phyloP scores from a whole-genome alignment of 2,888 invertebrate species.

The Glyphotaelius pellucidus region DNA sequence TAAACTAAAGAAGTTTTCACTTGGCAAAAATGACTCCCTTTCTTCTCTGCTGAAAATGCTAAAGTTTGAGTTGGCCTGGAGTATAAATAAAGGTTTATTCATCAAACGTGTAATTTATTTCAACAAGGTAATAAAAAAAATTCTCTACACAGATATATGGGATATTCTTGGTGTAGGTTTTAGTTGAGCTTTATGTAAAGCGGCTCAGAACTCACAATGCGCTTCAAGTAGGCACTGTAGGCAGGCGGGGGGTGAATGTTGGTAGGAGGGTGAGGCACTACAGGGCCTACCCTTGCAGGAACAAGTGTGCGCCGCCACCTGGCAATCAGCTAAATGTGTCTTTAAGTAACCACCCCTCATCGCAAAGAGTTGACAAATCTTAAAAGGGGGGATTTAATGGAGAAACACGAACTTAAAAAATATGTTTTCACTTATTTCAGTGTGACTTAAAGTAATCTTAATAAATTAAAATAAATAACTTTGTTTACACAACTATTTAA shows the following conservation, averaged over 20 bases:
- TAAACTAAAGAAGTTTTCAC: too few relatives aligned
- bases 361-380: conserved; percentile 20
- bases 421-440: background rate
- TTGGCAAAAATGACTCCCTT: too few relatives aligned
- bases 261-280: background rate
- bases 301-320: conserved; percentile 54
- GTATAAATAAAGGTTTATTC: background rate
- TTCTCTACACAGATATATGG: too few relatives aligned
- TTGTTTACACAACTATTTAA: too few relatives aligned
- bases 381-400: background rate
- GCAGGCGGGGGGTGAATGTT: background rate
- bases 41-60: too few relatives aligned
- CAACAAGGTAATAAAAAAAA: background rate
- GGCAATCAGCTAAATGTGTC: conserved; percentile 62
- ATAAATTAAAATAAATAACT: too few relatives aligned
- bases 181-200: conserved; percentile 22
- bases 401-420: conserved; percentile 1
- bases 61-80: background rate
- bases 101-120: background rate
- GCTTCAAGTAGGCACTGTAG: background rate
- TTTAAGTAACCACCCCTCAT: conserved; percentile 53
- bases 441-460: background rate
- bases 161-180: background rate
- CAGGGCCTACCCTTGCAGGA: conserved; percentile 21
- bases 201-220: background rate